Conservation (phyloP, 2,888 invertebrate genomes). For the Drosophila meridiana region DNA sequence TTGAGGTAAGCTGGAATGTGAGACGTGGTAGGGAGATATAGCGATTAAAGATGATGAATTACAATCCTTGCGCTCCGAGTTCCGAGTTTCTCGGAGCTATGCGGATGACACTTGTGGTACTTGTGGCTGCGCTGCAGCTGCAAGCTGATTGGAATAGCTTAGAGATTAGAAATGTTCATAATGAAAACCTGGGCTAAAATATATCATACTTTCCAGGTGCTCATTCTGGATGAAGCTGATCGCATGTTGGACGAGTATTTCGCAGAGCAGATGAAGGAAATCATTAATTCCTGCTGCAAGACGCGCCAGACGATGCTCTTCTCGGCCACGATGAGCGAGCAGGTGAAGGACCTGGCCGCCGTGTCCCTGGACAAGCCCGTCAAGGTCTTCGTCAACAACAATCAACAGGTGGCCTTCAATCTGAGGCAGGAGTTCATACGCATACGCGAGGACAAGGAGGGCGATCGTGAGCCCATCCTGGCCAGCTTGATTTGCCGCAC, state of each 20-base stretch:
- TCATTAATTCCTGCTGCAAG: constrained; percentile 95
- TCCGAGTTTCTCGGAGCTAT: constrained; percentile 17
- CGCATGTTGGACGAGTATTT: constrained; percentile 99
- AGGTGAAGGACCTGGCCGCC: constrained; percentile 97
- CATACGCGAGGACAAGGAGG: constrained; percentile 94
- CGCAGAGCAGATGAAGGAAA: constrained; percentile 99
- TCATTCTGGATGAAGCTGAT: constrained; percentile 89
- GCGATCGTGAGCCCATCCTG: constrained; percentile 95
- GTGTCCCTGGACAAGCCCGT: constrained; percentile 97
- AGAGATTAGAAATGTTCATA: not conserved
- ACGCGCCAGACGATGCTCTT: constrained; percentile 98
- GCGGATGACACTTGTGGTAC: constrained; percentile 44
- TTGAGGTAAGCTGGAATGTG: constrained; percentile 89
- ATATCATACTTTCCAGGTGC: constrained; percentile 73
- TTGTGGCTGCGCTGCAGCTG: constrained; percentile 57
- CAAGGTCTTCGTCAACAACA: constrained; percentile 97
- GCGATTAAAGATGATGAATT: constrained; percentile 79
- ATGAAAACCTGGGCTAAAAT: not conserved
- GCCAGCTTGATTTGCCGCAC: constrained; percentile 93
- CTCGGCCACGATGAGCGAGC: constrained; percentile 99
- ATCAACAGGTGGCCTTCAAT: constrained; percentile 97
- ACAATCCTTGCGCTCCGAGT: constrained; percentile 85
- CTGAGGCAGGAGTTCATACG: constrained; percentile 98
- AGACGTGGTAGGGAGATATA: not conserved
- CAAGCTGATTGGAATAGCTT: constrained; percentile 69